These are phyloP conservation scores for Aphodius granarius DNA, from an alignment of 2,888 invertebrate species.

Conservation along the genomic window DNA sequence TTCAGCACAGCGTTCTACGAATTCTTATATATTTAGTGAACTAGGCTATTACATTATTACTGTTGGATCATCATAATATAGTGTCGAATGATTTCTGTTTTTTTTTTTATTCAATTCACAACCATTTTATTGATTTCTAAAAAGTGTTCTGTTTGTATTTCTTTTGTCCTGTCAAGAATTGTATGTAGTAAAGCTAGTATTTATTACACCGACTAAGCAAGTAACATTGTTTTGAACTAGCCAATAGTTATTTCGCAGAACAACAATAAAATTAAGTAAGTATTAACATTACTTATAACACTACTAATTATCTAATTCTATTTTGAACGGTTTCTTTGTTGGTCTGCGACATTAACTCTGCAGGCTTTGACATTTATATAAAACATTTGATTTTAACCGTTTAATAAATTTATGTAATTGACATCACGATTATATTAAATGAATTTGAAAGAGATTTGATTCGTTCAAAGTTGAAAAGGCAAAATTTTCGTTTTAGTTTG, in stretches of 20 bases:
- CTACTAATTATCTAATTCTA: neutral
- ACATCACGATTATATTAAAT: slow-evolving; percentile 32
- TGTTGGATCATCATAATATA: slow-evolving; percentile 36
- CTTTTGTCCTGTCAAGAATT: neutral
- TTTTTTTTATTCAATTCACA: slow-evolving; percentile 44
- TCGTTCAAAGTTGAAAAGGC: slow-evolving; percentile 22
- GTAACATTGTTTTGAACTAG: neutral
- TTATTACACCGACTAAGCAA: slow-evolving; percentile 25
- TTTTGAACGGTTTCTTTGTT: neutral
- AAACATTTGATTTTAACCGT: slow-evolving; percentile 23
- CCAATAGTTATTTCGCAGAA: neutral
- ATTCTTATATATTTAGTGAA: slow-evolving; percentile 11
- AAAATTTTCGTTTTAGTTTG: slow-evolving; percentile 33
- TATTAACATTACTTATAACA: neutral
- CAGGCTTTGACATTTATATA: slow-evolving; percentile 10
- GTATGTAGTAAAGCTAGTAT: slow-evolving; percentile 7
- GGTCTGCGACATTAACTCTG: slow-evolving; percentile 10
- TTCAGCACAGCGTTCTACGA: slow-evolving; percentile 24
- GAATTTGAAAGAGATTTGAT: slow-evolving; percentile 19
- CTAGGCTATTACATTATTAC: slow-evolving; percentile 26
- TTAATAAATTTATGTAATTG: slow-evolving; percentile 33
- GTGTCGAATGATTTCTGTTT: slow-evolving; percentile 23
- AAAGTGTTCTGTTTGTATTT: slow-evolving; percentile 5
- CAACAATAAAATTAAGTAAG: neutral
- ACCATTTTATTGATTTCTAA: slow-evolving; percentile 48